Percentiles rank a stretch among this genome's conserved stretches.
Evolutionary conservation across 2,797 vertebrate genomes (phyloP).

Genomic region (Heliangelus exortis): DNA sequence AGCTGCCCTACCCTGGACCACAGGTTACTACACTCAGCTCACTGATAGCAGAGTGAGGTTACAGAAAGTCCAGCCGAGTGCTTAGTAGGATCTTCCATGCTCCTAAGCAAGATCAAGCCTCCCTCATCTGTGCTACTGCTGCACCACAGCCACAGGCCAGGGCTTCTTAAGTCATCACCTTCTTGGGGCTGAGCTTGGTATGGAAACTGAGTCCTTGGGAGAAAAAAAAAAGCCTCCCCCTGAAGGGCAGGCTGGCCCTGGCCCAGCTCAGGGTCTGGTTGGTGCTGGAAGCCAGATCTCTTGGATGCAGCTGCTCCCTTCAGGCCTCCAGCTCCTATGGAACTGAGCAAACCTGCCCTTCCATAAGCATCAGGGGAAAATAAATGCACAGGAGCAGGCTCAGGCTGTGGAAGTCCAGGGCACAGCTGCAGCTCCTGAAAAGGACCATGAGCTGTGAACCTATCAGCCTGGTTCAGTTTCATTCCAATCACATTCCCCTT

Average conservation of each 20-base stretch:
- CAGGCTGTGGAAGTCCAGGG: not conserved
- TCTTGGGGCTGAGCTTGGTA: not conserved
- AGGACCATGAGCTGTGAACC: not conserved
- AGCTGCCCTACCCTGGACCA: fast-evolving
- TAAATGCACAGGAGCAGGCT: not conserved
- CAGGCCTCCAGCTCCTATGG: not conserved
- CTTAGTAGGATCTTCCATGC: not conserved
- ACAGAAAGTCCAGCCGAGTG: not conserved
- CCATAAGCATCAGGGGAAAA: not conserved
- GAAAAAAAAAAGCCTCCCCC: not conserved
- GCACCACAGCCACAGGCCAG: not conserved
- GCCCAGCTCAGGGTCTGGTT: not conserved
- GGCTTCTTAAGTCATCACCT: not conserved
- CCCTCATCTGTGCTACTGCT: not conserved
- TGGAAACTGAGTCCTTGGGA: not conserved
- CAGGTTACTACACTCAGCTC: not conserved
- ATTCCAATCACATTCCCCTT: not conserved
- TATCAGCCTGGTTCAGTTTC: not conserved
- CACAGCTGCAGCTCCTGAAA: not conserved
- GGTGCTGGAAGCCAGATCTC: not conserved
- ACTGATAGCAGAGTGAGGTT: not conserved
- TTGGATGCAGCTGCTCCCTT: not conserved
- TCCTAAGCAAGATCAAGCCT: not conserved
- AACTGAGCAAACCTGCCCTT: not conserved
- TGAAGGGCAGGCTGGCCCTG: not conserved